A percentile compares a stretch with the other conserved stretches of the same genome.
Evolutionary conservation across 2,888 invertebrate genomes (phyloP).

Genomic region (Caenorhabditis afra): DNA sequence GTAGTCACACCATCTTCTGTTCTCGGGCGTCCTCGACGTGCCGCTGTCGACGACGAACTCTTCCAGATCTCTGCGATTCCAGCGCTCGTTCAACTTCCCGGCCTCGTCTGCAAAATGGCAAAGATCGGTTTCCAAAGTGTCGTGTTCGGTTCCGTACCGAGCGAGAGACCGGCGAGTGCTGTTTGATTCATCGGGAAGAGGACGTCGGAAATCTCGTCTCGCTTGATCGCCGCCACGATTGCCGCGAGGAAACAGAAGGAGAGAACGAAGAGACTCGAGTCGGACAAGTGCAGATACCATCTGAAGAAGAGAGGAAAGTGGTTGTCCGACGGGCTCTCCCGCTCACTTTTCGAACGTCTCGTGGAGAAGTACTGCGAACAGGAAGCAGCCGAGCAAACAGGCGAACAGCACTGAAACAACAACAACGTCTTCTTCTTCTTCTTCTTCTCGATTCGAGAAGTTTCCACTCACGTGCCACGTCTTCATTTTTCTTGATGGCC

Average conservation of each 20-base stretch:
- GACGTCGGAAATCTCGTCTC: slow-evolving; percentile 26
- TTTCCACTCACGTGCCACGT: no score
- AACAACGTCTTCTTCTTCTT: no score
- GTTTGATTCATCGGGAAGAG: background rate
- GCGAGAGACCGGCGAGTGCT: no score
- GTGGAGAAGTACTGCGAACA: slow-evolving; percentile 19
- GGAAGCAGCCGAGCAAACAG: slow-evolving; percentile 13
- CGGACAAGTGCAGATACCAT: slow-evolving; percentile 35
- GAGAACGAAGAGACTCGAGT: slow-evolving; percentile 4
- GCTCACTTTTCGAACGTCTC: slow-evolving; percentile 43
- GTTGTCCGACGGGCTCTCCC: no score
- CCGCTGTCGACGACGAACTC: slow-evolving; percentile 26
- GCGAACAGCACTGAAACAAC: no score
- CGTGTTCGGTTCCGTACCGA: no score
- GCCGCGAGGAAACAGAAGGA: slow-evolving; percentile 21
- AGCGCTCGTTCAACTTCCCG: slow-evolving; percentile 3
- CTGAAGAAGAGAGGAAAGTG: slow-evolving; percentile 11
- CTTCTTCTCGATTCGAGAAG: no score
- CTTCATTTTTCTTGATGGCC: background rate
- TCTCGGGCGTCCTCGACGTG: slow-evolving; percentile 19
- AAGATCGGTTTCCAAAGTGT: no score
- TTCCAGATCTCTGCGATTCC: slow-evolving; percentile 36
- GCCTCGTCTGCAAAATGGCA: no score
- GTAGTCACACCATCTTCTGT: slow-evolving; percentile 43
- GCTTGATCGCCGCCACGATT: slow-evolving; percentile 23